A percentile compares a stretch with the other conserved stretches of the same genome.
These are phyloP conservation scores for Amniataba percoides DNA, from an alignment of 2,797 vertebrate species.

Conservation along the genomic window DNA sequence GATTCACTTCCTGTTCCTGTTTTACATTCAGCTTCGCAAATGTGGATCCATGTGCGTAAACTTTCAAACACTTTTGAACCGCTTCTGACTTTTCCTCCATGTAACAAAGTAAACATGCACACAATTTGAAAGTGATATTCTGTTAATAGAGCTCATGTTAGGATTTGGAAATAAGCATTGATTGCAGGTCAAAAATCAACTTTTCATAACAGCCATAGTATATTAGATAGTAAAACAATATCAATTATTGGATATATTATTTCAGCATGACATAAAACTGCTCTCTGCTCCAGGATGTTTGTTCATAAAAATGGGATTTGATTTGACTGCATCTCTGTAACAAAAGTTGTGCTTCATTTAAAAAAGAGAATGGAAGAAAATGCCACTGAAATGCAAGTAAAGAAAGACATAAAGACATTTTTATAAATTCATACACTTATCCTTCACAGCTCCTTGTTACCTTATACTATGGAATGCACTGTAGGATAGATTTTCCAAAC, in stretches of 20 bases:
- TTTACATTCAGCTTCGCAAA: constrained; percentile 66
- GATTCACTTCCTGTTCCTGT: constrained; percentile 31
- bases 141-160: constrained; percentile 58
- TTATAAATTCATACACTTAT: constrained; percentile 90
- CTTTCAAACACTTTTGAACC: constrained; percentile 26
- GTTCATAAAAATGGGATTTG: constrained; percentile 80
- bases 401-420: constrained; percentile 87
- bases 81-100: constrained; percentile 28
- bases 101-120: constrained; percentile 63
- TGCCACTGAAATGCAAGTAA: constrained; percentile 86
- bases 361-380: constrained; percentile 69
- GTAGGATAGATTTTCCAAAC: constrained; percentile 50
- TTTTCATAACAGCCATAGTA: constrained; percentile 60
- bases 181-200: constrained; percentile 59
- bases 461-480: constrained; percentile 68
- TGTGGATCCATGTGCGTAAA: constrained; percentile 35
- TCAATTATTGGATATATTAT: constrained; percentile 70
- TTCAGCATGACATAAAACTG: constrained; percentile 67
- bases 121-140: constrained; percentile 46
- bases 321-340: constrained; percentile 91
- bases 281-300: constrained; percentile 54
- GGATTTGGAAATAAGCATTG: constrained; percentile 57
- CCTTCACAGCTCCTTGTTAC: constrained; percentile 88
- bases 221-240: constrained; percentile 63
- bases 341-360: constrained; percentile 75